Evolutionary conservation across 1,140 invertebrate genomes (phyloP).

Genomic region (Thereuonema tuberculata): DNA sequence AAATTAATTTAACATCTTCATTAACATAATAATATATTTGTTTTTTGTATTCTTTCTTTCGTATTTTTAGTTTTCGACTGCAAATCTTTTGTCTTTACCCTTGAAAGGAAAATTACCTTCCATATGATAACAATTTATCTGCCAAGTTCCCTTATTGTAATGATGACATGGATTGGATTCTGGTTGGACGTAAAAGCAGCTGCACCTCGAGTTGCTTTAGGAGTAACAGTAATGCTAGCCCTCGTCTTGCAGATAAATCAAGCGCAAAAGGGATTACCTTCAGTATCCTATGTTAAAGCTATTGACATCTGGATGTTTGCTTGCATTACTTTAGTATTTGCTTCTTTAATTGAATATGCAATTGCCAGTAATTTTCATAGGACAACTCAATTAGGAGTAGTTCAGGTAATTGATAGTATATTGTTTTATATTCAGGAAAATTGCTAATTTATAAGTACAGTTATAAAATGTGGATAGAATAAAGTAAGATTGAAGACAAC

Average conservation of each 20-base stretch:
- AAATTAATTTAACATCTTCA: no score
- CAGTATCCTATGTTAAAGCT: conserved; percentile 30
- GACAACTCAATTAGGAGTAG: no score
- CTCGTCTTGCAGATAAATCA: conserved; percentile 30
- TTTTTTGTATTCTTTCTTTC: no score
- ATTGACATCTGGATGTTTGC: conserved; percentile 19
- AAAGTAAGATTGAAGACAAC: no score
- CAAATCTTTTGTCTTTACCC: no score
- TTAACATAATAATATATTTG: no score
- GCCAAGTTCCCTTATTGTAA: conserved; percentile 30
- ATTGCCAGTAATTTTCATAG: background rate
- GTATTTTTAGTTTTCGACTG: no score
- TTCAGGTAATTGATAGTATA: no score
- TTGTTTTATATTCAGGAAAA: no score
- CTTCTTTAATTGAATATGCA: conserved; percentile 11
- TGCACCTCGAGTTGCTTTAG: conserved; percentile 27
- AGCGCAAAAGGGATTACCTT: conserved; percentile 30
- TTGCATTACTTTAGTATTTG: conserved; percentile 10
- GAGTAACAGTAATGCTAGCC: conserved; percentile 27
- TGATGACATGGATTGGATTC: conserved; percentile 31
- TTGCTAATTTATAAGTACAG: no score
- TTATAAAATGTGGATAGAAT: no score
- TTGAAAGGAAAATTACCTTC: background rate
- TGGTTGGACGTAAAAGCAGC: conserved; percentile 30
- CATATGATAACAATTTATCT: background rate